A percentile compares a stretch with the other conserved stretches of the same genome.
These are phyloP conservation scores for Lepilemur septentrionalis DNA, from an alignment of 2,797 vertebrate species.

Conservation along the genomic window DNA sequence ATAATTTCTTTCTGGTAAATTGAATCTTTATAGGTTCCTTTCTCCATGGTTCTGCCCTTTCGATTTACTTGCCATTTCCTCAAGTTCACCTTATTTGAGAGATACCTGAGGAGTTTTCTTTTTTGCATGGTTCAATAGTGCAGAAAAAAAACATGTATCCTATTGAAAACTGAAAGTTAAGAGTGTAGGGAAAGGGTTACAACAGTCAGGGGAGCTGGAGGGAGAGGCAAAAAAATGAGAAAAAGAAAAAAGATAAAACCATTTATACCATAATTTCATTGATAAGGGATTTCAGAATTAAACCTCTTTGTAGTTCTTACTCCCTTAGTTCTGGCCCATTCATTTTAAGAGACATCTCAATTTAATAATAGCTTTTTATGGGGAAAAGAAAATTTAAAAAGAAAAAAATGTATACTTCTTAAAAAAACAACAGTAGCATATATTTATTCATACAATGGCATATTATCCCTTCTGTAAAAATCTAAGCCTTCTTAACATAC, in stretches of 20 bases:
- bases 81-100: not conserved
- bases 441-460: not conserved
- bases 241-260: not conserved
- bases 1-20: constrained; percentile 12
- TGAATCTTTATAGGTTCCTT: not conserved
- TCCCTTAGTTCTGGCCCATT: not conserved
- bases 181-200: not conserved
- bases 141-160: not conserved
- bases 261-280: not conserved
- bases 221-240: not conserved
- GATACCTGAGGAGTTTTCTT: not conserved
- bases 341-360: not conserved
- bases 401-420: not conserved
- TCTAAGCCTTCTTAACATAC: not conserved
- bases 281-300: not conserved
- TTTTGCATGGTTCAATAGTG: not conserved
- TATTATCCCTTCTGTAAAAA: not conserved
- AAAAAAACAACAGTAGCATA: not conserved
- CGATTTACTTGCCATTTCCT: not conserved
- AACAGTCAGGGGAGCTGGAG: not conserved
- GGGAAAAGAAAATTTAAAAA: not conserved
- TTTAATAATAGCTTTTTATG: not conserved
- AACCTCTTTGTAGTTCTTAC: not conserved
- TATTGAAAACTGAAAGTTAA: not conserved
- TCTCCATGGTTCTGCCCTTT: not conserved